Percentiles rank a stretch among this genome's conserved stretches.
Conservation (phyloP, 2,797 vertebrate species). For the Pangasius krempfi region DNA sequence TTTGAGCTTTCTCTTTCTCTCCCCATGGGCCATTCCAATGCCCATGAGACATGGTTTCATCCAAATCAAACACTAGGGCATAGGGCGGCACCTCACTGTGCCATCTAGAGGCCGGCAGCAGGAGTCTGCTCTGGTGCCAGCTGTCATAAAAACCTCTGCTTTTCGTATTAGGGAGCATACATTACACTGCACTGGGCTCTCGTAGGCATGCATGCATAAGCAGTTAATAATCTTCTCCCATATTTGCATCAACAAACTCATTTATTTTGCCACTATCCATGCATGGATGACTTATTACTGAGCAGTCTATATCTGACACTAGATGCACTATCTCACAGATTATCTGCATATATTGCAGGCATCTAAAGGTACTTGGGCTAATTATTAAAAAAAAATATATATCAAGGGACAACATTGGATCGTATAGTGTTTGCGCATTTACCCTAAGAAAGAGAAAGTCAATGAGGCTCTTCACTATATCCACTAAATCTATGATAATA, state of each 20-base stretch:
- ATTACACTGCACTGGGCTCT: neutral
- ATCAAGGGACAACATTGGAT: neutral
- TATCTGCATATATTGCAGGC: constrained; percentile 30
- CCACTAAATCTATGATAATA: constrained; percentile 36
- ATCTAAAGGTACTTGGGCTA: neutral
- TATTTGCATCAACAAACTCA: constrained; percentile 27
- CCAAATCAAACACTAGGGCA: constrained; percentile 44
- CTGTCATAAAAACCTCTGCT: constrained; percentile 40
- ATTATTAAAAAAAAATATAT: neutral
- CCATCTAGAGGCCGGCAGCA: constrained; percentile 27
- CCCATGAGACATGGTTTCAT: constrained; percentile 40
- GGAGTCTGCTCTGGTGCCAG: constrained; percentile 12
- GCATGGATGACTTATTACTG: neutral
- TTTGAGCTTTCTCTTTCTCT: constrained; percentile 7
- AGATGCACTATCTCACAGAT: constrained; percentile 7
- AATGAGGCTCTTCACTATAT: neutral
- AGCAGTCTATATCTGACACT: neutral
- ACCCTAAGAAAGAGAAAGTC: neutral
- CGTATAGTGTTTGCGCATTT: neutral
- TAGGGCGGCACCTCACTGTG: constrained; percentile 24
- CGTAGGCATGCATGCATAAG: neutral
- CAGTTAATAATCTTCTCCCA: constrained; percentile 1
- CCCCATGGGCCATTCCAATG: constrained; percentile 9
- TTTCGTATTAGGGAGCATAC: constrained; percentile 35
- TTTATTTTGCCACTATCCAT: neutral